Evolutionary conservation across 2,797 vertebrate genomes (phyloP).

Genomic region (Oryzias sinensis): DNA sequence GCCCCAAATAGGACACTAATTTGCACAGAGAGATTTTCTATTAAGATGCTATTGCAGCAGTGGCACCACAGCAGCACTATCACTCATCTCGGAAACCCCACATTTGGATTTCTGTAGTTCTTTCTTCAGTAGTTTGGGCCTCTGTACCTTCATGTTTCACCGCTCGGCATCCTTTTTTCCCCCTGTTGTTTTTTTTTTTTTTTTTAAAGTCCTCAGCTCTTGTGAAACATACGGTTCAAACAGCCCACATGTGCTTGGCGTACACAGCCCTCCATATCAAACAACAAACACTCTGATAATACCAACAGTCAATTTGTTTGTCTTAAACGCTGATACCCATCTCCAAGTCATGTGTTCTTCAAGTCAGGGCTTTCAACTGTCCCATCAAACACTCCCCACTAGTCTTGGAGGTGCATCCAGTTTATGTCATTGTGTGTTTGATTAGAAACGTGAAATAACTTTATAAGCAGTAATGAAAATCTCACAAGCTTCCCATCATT

Average conservation of each 20-base stretch:
- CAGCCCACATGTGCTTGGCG: slow-evolving; percentile 38
- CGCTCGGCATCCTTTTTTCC: slow-evolving; percentile 10
- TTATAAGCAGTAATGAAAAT: background rate
- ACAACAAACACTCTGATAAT: slow-evolving; percentile 48
- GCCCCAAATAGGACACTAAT: slow-evolving; percentile 66
- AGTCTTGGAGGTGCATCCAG: background rate
- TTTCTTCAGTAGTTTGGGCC: slow-evolving; percentile 8
- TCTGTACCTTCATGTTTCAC: slow-evolving; percentile 12
- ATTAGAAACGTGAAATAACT: background rate
- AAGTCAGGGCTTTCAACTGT: slow-evolving; percentile 54
- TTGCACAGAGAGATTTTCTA: slow-evolving; percentile 72
- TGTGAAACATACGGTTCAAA: slow-evolving; percentile 33
- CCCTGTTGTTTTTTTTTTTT: slow-evolving; percentile 2
- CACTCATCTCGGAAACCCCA: slow-evolving; percentile 39
- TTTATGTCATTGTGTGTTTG: background rate
- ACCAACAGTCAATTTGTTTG: slow-evolving; percentile 54
- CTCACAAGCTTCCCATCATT: slow-evolving; percentile 1
- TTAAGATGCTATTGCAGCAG: slow-evolving; percentile 70
- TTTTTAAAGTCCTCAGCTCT: slow-evolving; percentile 21
- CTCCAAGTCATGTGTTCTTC: slow-evolving; percentile 47
- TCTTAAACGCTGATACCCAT: slow-evolving; percentile 50
- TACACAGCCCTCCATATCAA: slow-evolving; percentile 55
- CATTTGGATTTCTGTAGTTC: slow-evolving; percentile 21
- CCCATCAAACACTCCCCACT: slow-evolving; percentile 12
- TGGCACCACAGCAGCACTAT: slow-evolving; percentile 56